Evolutionary conservation across 2,113 vertebrate species (phyloP).

Genomic region (Aspidoscelis tigris): DNA sequence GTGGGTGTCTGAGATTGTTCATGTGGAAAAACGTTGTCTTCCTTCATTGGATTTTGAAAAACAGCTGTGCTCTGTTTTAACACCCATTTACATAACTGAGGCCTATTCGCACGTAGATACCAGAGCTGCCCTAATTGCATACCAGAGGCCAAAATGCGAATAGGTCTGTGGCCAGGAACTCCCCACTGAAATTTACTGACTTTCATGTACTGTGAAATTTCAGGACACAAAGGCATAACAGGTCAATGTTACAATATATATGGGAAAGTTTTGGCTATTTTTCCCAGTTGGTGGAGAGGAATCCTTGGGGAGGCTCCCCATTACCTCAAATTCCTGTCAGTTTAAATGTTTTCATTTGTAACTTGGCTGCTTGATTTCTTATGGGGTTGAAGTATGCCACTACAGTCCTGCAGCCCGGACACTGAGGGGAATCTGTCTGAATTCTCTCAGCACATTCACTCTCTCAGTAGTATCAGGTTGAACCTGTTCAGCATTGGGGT

Average conservation of each 20-base stretch:
- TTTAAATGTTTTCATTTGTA: slow-evolving; percentile 10
- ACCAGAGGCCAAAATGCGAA: not conserved
- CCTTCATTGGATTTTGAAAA: not conserved
- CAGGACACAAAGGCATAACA: not conserved
- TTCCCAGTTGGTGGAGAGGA: not conserved
- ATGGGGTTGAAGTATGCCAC: not conserved
- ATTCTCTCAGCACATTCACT: slow-evolving; percentile 46
- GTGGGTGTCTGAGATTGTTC: not conserved
- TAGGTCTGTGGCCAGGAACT: not conserved
- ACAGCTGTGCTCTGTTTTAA: not conserved
- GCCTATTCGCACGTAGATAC: not conserved
- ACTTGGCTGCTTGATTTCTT: not conserved
- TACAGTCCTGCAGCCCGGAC: fast-evolving
- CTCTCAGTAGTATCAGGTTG: slow-evolving; percentile 57
- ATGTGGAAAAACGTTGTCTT: not conserved
- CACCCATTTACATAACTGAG: not conserved
- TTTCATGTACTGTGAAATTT: not conserved
- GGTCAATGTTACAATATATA: not conserved
- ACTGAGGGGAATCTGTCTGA: slow-evolving; percentile 21
- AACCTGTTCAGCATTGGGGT: slow-evolving; percentile 66
- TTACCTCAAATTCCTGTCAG: slow-evolving; percentile 2
- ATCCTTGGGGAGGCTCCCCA: not conserved
- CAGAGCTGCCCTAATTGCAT: not conserved
- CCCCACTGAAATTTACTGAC: too few species aligned
- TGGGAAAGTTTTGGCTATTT: not conserved